Conservation (phyloP, 2,888 invertebrate genomes). For the Stenchaetothrips biformis region DNA sequence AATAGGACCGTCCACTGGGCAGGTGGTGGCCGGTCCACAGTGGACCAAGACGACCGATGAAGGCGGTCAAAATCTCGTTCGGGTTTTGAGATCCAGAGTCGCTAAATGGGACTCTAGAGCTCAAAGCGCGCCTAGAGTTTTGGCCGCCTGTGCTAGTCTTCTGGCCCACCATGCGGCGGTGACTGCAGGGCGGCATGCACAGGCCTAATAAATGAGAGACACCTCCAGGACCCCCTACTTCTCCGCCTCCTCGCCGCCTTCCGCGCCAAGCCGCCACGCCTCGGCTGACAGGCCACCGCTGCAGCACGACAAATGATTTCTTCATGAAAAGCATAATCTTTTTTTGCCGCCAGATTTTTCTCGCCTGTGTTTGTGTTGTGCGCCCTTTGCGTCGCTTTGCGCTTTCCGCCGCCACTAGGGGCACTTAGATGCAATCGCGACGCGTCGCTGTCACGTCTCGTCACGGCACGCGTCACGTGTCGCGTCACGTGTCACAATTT, state of each 20-base stretch:
- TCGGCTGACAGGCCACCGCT: conserved; percentile 1
- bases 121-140: no score
- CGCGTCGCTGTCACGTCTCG: neutral
- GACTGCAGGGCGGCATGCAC: neutral
- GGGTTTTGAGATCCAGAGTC: no score
- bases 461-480: neutral
- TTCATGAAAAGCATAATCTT: conserved; percentile 16
- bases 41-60: no score
- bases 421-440: no score
- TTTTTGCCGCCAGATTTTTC: neutral
- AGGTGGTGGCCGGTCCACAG: no score
- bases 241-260: neutral
- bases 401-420: neutral
- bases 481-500: neutral
- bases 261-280: neutral
- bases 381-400: neutral
- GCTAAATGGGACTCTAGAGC: no score
- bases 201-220: conserved; percentile 18
- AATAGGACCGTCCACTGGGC: no score
- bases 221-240: neutral
- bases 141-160: no score
- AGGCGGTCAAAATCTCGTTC: no score
- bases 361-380: neutral
- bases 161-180: no score
- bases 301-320: conserved; percentile 23